Percentiles rank a stretch among this genome's conserved stretches.
phyloP scores from a whole-genome alignment of 2,888 invertebrate genomes.

The Criorhina ranunculi region DNA sequence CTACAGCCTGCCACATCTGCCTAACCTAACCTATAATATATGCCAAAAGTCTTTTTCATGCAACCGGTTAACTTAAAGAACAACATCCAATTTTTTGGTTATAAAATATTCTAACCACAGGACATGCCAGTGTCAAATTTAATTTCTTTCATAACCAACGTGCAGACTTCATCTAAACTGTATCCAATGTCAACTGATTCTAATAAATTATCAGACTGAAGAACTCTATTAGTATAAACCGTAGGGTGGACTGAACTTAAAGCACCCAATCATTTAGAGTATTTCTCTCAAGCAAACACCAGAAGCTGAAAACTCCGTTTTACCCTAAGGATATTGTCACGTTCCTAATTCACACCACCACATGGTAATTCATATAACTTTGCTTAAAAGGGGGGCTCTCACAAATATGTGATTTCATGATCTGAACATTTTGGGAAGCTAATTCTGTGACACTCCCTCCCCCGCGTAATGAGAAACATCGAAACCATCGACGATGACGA shows the following conservation, averaged over 20 bases:
- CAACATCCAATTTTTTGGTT: too few species aligned
- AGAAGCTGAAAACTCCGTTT: not conserved
- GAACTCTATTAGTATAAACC: not conserved
- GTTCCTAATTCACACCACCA: conserved; percentile 13
- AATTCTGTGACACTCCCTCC: conserved; percentile 1
- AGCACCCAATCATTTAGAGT: conserved; percentile 15
- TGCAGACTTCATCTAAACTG: not conserved
- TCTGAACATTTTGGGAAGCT: conserved; percentile 9
- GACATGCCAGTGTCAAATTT: too few species aligned
- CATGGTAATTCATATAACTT: conserved; percentile 19
- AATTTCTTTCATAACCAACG: not conserved
- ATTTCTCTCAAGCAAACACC: not conserved
- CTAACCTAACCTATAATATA: too few species aligned
- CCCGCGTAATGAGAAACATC: conserved; percentile 6
- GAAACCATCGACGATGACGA: conserved; percentile 1
- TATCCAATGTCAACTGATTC: not conserved
- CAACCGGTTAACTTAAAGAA: too few species aligned
- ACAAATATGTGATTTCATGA: conserved; percentile 28
- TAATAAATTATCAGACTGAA: conserved; percentile 1
- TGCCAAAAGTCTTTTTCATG: too few species aligned
- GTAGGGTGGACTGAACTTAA: not conserved
- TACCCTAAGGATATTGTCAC: conserved; percentile 17
- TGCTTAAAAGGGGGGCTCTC: conserved; percentile 31
- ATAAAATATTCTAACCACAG: too few species aligned
- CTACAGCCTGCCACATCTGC: too few species aligned